phyloP scores from a whole-genome alignment of 2,797 vertebrate species.

The Cyclopterus lumpus region DNA sequence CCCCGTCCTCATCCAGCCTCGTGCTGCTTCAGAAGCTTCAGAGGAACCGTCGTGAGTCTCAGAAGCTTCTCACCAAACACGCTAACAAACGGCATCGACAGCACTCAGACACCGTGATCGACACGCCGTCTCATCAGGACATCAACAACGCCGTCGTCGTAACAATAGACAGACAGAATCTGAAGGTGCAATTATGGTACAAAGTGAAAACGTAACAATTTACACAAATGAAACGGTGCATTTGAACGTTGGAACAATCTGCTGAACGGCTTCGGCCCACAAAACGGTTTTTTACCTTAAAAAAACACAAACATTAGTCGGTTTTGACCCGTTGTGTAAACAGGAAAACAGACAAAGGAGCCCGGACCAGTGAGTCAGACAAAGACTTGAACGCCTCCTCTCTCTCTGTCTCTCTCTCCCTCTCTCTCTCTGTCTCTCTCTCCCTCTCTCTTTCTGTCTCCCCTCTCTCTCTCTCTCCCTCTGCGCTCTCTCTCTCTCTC shows the following conservation, averaged over 20 bases:
- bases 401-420: neutral
- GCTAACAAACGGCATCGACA: neutral
- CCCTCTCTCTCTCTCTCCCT: neutral
- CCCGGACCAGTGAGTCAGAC: conserved; percentile 41
- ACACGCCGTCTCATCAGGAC: too few relatives aligned
- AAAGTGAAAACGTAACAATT: too few relatives aligned
- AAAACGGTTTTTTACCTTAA: neutral
- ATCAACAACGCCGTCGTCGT: neutral
- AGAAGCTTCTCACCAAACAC: neutral
- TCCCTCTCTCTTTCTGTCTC: too few relatives aligned
- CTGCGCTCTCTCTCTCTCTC: too few relatives aligned
- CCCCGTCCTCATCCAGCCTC: neutral
- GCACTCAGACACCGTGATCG: too few relatives aligned
- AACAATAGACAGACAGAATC: too few relatives aligned
- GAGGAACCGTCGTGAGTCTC: neutral
- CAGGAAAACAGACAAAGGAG: conserved; percentile 53
- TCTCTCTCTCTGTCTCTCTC: neutral
- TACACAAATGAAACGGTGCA: too few relatives aligned
- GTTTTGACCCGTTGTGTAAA: conserved; percentile 43
- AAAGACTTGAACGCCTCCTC: conserved; percentile 36
- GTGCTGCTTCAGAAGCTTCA: neutral
- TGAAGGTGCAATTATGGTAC: too few relatives aligned
- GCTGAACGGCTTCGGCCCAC: conserved; percentile 1
- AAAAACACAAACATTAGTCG: conserved; percentile 11
- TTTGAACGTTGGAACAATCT: neutral